Base-by-base conservation (phyloP, 2,888 invertebrate genomes). In the Cephalotes varians region DNA sequence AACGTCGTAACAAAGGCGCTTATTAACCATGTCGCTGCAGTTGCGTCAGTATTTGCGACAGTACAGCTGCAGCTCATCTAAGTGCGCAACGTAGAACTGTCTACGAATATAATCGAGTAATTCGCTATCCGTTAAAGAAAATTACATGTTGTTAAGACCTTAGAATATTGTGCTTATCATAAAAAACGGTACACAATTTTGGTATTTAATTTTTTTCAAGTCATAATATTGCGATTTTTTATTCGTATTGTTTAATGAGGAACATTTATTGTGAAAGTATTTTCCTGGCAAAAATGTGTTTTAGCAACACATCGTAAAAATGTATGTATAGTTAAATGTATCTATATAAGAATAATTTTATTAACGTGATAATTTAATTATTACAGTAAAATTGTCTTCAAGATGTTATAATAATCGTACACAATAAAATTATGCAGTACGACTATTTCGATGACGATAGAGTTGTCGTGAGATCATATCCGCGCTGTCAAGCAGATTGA, bases 1-100 rank as follows among this genome's bases (percentile, higher is more conserved):
- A 91, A 91, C 84, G 85, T 82, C 25, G 74, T 72, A 81, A 76
- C 81, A 82, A 83, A 85, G 86, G 81, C 85, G 86, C 88, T 90
- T 87, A 90, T 76, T 76, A 76, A 76, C 85, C 85, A 82, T 77
- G 77, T 51, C 40, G 31, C 73, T 77, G 54, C 60, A 77, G 58
- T 69, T 62, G 81, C 85, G 40, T 69, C 49, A 72, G 58, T 83
- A 69, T 72, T 74, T 74, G 73, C 77, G 79, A 74, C 81, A 34
- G 28, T 71, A 72, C 15, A 40, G 81, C 64, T 58, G 80, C 56
- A 80, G 64, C 64, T 44, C 64, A 25, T 65, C 44, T 40, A 65
- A 64, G 18, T 40, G 7, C 31, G 31, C 37, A 60, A 62, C 18
- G 9, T 44, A 58, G 44, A 62, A 76, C n/a, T 25, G 12, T 76